These are phyloP conservation scores for Tetranychus truncatus DNA, from an alignment of 2,888 invertebrate genomes.

Conservation along the genomic window DNA sequence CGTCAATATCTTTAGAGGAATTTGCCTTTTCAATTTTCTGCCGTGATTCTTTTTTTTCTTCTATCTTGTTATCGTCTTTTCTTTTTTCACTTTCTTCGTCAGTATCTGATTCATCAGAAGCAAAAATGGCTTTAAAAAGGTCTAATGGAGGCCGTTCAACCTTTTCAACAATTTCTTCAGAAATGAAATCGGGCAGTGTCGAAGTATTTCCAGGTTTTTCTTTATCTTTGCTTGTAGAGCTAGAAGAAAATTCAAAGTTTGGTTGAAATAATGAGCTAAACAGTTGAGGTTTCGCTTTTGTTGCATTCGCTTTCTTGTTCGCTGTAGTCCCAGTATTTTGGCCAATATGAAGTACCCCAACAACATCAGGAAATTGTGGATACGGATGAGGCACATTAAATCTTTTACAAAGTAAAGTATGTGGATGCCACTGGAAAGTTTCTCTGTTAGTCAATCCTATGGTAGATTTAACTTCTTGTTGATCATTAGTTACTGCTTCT, in stretches of 20 bases:
- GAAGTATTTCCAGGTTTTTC: neutral
- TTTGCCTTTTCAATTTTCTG: neutral
- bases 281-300: neutral
- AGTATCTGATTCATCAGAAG: conserved; percentile 20
- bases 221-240: neutral
- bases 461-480: neutral
- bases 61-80: conserved; percentile 10
- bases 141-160: conserved; percentile 43
- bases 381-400: conserved; percentile 77
- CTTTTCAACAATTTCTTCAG: conserved; percentile 27
- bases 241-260: neutral
- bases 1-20: neutral
- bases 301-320: neutral
- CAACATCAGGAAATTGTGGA: conserved; percentile 21
- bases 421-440: conserved; percentile 58
- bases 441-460: conserved; percentile 51
- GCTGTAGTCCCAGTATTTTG: neutral
- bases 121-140: conserved; percentile 72
- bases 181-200: neutral
- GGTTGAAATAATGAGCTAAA: neutral
- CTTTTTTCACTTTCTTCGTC: neutral
- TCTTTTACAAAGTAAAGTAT: conserved; percentile 60
- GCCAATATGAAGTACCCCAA: conserved; percentile 11
- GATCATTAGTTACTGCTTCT: neutral
- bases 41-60: neutral